Percentiles rank a stretch among this genome's conserved stretches.
Evolutionary conservation across 2,113 vertebrate species (phyloP).

Genomic region (Orycteropus afer): DNA sequence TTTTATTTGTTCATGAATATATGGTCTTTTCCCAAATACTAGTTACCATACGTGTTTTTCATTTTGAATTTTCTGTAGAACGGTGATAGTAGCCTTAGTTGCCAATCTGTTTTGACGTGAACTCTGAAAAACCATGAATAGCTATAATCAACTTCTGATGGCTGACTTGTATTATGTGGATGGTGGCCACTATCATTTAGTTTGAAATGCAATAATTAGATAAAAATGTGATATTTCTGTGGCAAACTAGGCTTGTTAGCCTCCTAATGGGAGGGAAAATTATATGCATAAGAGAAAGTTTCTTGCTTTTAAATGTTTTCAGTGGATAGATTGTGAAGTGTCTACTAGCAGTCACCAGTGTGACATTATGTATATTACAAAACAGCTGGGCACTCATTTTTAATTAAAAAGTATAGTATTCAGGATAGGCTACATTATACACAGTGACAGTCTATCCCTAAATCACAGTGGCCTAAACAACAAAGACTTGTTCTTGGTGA

Average conservation of each 20-base stretch:
- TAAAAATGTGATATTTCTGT: neutral
- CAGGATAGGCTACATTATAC: neutral
- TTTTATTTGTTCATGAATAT: neutral
- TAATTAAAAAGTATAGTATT: neutral
- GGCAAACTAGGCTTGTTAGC: neutral
- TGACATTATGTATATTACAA: neutral
- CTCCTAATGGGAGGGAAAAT: neutral
- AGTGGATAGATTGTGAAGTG: neutral
- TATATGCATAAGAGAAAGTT: neutral
- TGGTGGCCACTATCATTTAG: neutral
- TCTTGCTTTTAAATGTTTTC: accelerated
- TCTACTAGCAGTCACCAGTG: neutral
- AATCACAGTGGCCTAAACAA: neutral
- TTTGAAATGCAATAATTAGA: neutral
- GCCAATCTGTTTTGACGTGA: neutral
- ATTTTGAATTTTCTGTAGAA: neutral
- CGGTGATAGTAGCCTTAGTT: neutral
- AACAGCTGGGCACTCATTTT: neutral
- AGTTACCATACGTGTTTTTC: neutral
- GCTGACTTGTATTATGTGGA: neutral
- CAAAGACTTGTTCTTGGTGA: neutral
- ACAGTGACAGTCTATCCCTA: neutral
- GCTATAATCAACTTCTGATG: neutral
- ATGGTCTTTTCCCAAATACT: neutral
- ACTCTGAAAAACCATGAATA: neutral